These are phyloP conservation scores for Antechinus stuartii DNA, from an alignment of 2,113 vertebrate genomes.

Conservation along the genomic window DNA sequence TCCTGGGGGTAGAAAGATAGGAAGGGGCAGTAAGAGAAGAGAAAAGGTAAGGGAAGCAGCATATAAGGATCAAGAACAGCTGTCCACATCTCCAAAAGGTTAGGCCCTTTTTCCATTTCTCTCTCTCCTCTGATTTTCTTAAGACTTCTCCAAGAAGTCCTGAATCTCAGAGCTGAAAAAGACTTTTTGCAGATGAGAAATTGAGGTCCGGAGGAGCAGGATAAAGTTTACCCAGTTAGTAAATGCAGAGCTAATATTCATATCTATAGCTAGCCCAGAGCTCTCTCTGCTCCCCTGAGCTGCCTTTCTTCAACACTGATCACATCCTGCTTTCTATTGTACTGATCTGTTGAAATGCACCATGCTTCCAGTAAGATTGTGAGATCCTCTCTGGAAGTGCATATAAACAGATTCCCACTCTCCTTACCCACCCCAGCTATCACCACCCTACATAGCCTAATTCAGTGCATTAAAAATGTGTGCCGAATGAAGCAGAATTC, in stretches of 20 bases:
- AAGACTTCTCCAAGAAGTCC: not conserved
- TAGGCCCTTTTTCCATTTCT: not conserved
- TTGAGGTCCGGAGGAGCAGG: not conserved
- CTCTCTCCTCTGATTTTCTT: not conserved
- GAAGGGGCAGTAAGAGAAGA: not conserved
- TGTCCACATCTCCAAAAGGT: not conserved
- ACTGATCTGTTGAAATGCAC: not conserved
- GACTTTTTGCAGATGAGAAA: not conserved
- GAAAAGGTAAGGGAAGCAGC: not conserved
- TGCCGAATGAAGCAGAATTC: not conserved
- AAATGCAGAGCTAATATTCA: not conserved
- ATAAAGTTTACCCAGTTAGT: not conserved
- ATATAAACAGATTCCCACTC: not conserved
- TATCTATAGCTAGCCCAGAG: not conserved
- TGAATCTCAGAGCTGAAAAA: not conserved
- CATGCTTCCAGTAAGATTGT: not conserved
- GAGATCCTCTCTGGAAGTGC: not conserved
- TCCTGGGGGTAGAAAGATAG: conserved; percentile 62
- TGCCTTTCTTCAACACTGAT: not conserved
- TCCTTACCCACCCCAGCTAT: not conserved
- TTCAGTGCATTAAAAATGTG: not conserved
- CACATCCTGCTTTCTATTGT: not conserved
- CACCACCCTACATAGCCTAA: not conserved
- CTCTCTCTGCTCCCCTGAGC: not conserved
- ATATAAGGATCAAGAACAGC: not conserved